Evolutionary conservation across 1,140 invertebrate genomes (phyloP).

Genomic region (Dinoponera quadriceps): DNA sequence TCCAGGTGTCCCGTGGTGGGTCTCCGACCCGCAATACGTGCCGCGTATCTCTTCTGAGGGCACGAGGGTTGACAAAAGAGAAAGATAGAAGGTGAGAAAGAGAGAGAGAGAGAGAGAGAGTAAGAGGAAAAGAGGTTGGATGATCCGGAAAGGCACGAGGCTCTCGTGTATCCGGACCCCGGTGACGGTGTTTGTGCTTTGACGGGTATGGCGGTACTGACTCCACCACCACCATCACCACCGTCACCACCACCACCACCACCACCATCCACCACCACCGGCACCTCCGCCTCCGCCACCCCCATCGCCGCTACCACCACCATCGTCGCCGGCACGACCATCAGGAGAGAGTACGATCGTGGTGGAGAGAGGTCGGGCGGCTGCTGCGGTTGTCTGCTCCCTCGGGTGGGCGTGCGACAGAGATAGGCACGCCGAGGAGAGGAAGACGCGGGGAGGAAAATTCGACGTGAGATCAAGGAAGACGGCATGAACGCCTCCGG

Average conservation of each 20-base stretch:
- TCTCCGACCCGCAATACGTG: not conserved
- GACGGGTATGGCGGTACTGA: constrained; percentile 85
- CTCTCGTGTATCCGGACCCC: constrained; percentile 59
- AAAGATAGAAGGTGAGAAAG: too few relatives aligned
- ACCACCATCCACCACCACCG: constrained; percentile 44
- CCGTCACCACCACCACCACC: constrained; percentile 49
- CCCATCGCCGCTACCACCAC: not conserved
- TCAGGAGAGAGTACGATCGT: constrained; percentile 54
- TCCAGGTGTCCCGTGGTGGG: not conserved
- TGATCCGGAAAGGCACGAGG: constrained; percentile 37
- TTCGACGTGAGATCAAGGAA: constrained; percentile 77
- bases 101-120: too few relatives aligned
- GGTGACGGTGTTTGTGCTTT: constrained; percentile 80
- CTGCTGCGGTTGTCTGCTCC: constrained; percentile 64
- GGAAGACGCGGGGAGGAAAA: constrained; percentile 74
- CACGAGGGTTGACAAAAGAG: not conserved
- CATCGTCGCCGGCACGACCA: constrained; percentile 38
- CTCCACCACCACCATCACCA: constrained; percentile 65
- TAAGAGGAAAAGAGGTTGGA: not conserved
- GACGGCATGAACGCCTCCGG: constrained; percentile 40
- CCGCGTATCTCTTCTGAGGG: not conserved
- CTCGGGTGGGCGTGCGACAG: constrained; percentile 77
- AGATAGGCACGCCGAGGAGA: constrained; percentile 63
- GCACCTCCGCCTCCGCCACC: not conserved
- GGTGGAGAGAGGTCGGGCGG: constrained; percentile 67